A percentile compares a stretch with the other conserved stretches of the same genome.
These are phyloP conservation scores for Manis javanica DNA, from an alignment of 2,797 vertebrate genomes.

Conservation along the genomic window DNA sequence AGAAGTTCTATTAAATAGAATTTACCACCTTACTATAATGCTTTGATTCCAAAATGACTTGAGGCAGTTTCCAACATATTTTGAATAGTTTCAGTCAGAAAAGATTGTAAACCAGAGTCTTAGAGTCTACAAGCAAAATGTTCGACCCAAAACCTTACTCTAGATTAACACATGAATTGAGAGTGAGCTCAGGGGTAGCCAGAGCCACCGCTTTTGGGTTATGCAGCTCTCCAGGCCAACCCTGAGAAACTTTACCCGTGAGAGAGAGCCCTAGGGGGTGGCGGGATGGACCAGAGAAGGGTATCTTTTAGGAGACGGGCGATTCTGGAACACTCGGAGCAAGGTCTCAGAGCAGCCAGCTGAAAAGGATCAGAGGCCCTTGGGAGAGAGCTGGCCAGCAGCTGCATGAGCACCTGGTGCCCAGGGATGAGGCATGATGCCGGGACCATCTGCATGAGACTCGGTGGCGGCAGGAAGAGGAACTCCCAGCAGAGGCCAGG, in stretches of 20 bases:
- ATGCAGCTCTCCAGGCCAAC: neutral
- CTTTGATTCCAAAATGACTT: neutral
- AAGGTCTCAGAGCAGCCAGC: neutral
- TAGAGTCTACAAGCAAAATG: neutral
- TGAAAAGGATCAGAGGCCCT: neutral
- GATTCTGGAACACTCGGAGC: neutral
- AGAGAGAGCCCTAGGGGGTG: neutral
- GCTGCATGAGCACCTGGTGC: accelerated
- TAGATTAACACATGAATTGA: neutral
- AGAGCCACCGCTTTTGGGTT: neutral
- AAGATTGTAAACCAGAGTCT: neutral
- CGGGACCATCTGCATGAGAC: neutral
- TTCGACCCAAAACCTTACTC: neutral
- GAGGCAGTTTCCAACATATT: neutral
- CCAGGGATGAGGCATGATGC: accelerated
- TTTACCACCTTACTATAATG: neutral
- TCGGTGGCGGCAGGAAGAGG: neutral
- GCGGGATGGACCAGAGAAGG: neutral
- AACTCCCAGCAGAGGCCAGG: neutral
- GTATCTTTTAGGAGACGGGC: neutral
- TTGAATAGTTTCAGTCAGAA: neutral
- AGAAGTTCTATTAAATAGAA: no score
- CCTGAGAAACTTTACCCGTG: neutral
- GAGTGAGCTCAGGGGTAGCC: neutral
- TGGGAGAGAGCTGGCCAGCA: accelerated